Evolutionary conservation across 2,888 invertebrate species (phyloP), one percentile per base, ranked within the genome.

Genomic region (Lathronympha strigana): DNA sequence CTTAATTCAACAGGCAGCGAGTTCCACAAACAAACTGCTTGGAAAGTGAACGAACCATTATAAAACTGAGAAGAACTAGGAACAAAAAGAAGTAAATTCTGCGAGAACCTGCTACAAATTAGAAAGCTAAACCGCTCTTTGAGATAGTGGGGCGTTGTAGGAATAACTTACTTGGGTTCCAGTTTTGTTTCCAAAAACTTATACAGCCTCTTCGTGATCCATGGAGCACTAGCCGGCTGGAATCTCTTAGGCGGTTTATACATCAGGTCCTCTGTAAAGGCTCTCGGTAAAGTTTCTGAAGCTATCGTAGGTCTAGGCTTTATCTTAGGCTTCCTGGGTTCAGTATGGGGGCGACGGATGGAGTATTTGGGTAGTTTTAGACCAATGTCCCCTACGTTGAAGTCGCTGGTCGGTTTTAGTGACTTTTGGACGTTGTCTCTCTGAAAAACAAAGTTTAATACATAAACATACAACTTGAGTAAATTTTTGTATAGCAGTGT

Each of bases 201-300:
- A 68, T 92, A 91, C 55, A 92, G 69, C 47, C 85, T 72, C 50
- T 87, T 87, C 0, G 90, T 92, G 19, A 83, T 82, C 92, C 92
- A 92, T 0, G 88, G 75, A 0, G 89, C 90, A 33, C 85, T 86
- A 1, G 74, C 72, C 0, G 90, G 88, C 49, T 76, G 76, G 68
- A 83, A 92, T 31, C 87, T 76, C 66, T 86, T 90, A 0, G 90
- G 91, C 0, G 92, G 90, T 33, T 88, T 90, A 47, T 90, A 90
- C 40, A 83, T 86, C 77, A 90, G 71, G 38, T 90, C 91, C 28
- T 84, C 78, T 4, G 83, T 63, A 0, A 91, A 25, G 43, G 88
- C 85, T 0, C 72, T 47, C 0, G 91, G 89, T 25, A 89, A 58
- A 11, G 74, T 71, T 1, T 71, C 78, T 0, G 80, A 33, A 0